Base-by-base conservation (phyloP, 2,113 vertebrate species). In the Pterocles burchelli region DNA sequence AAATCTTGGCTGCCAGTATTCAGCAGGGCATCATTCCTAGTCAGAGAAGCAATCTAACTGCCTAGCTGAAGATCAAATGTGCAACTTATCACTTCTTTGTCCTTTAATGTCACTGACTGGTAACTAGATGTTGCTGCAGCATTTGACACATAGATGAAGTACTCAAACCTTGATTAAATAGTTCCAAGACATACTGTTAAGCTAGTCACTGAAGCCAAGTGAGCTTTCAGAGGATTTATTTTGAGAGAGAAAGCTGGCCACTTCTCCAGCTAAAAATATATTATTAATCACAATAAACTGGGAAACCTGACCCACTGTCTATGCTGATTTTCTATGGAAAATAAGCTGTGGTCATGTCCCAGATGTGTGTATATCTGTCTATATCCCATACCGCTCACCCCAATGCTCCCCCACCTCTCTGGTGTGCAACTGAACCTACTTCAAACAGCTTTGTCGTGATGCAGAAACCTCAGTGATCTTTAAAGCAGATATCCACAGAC, bases 341-440 rank as follows among this genome's bases (percentile, higher is more conserved):
- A 54, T 29, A 85, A 89, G 5, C 26, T 15, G 19, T 15, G 24
- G 11, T 28, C 9, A 4, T 25, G 21, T 14, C 20, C 22, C 54
- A 70, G 28, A 70, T 62, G 8, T 22, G 5, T 22, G 12, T 49
- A 10, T 55, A 25, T 57, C 57, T 74, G 18, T 17, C 13, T 57
- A 6, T 75, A 65, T 31, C 24, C 41, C 8, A 11, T 28, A 45
- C 9, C 21, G 85, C 17, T 77, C 31, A 62, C 17, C 9, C 13
- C 24, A 38, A 14, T 2, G 2, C 12, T 26, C 9, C 11, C 6
- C 11, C 22, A 46, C 26, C 33, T 10, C 0, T 34, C 49, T 9
- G 7, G 2, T 78, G 51, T 57, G 61, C 33, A 65, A 48, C 10
- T 65, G 72, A 94, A 70, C 10, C 19, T 46, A n/a, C 10, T 45